phyloP scores from a whole-genome alignment of 1,140 invertebrate species.

The Lepidurus arcticus region DNA sequence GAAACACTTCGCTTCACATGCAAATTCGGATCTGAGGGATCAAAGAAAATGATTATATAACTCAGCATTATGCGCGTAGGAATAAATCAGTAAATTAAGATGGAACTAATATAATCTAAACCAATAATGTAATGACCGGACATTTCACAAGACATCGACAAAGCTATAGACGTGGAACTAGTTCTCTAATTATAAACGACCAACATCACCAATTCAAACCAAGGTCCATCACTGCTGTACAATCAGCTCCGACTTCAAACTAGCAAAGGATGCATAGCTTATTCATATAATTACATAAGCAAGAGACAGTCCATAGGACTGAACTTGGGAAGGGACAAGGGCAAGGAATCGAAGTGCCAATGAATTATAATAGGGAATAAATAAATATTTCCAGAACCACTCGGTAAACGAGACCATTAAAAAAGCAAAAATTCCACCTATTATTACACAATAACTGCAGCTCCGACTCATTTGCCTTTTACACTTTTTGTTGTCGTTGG shows the following conservation, averaged over 20 bases:
- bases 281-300: background rate
- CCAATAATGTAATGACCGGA: background rate
- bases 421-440: too few species aligned
- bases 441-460: too few species aligned
- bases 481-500: background rate
- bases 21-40: background rate
- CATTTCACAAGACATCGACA: background rate
- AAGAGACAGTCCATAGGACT: constrained; percentile 14
- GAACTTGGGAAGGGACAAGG: background rate
- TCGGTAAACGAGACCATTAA: too few species aligned
- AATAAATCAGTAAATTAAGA: background rate
- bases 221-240: background rate
- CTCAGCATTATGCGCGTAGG: background rate
- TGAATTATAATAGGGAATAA: background rate
- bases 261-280: background rate
- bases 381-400: background rate
- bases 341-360: background rate
- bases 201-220: background rate
- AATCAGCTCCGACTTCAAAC: background rate
- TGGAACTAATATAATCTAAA: background rate
- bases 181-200: too few species aligned
- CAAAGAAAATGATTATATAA: background rate
- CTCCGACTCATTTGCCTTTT: too few species aligned
- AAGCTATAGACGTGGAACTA: background rate
- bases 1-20: background rate